Base-by-base conservation (phyloP, 2,797 vertebrate genomes). In the Poeciliopsis infans region DNA sequence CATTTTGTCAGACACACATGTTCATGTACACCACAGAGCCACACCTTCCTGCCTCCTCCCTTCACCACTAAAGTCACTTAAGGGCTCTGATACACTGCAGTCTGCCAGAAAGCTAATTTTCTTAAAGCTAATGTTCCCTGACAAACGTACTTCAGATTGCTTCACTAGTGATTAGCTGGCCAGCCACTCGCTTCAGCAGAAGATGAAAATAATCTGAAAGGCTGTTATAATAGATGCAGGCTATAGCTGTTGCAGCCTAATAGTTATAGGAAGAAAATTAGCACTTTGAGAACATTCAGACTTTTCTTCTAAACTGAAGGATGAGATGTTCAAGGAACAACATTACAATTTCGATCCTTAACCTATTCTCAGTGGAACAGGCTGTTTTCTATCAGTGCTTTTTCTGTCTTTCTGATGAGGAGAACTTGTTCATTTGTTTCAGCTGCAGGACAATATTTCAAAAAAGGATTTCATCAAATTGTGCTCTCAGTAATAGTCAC, bases 11-110 rank as follows among this genome's bases (percentile, higher is more conserved):
- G 74, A 72, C 73, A 45, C 10, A 43, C 13, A 4, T 70, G 43
- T 69, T 43, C 39, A 59, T 25, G 18, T 31, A 55, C 33, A 51
- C 66, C n/a, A 49, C 61, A 71, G 53, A 51, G 72, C 43, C 69
- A 5, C 33, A 1, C 66, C 53, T 64, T 51, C 79, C 68, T 82
- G 18, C 69, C 70, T 70, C 73, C 74, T 79, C 51, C 13, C 76
- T 85, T 46, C 81, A 80, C 61, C 71, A 68, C 59, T 18, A 75
- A 59, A 88, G 81, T 79, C 77, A 79, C 53, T 87, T 85, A 86
- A 84, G 76, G 79, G 78, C 82, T 70, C 81, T 88, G 87, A 93
- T 91, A 80, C 81, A 85, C 73, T 77, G 78, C 81, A 55, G 73
- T 71, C 33, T 36, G 66, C 55, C 13, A 78, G 79, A 89, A 88